These are phyloP conservation scores for Seladonia tumulorum DNA, from an alignment of 2,888 invertebrate species.

Conservation along the genomic window DNA sequence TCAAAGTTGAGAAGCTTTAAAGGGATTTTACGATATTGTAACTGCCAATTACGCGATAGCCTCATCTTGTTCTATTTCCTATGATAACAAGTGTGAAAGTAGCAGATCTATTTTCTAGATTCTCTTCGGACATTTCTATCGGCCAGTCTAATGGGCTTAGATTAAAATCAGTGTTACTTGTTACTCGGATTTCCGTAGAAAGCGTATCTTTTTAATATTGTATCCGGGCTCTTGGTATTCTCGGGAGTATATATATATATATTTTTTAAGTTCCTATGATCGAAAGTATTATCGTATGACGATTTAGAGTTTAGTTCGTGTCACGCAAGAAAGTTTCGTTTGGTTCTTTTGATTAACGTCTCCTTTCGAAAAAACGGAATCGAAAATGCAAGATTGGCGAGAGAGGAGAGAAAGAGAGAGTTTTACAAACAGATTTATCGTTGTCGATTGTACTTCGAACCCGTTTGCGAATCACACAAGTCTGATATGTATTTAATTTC, in stretches of 20 bases:
- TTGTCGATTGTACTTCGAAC: not conserved
- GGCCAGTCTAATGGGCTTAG: constrained; percentile 9
- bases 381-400: not conserved
- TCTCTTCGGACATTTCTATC: constrained; percentile 44
- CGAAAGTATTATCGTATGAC: constrained; percentile 46
- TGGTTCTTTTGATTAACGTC: not conserved
- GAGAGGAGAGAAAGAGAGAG: not conserved
- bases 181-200: constrained; percentile 46
- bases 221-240: constrained; percentile 20
- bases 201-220: constrained; percentile 38
- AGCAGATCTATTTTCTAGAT: constrained; percentile 58
- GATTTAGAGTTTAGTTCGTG: constrained; percentile 42
- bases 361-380: not conserved
- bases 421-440: not conserved
- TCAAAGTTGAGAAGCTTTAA: constrained; percentile 47
- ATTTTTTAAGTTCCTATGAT: constrained; percentile 56
- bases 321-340: constrained; percentile 6
- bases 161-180: constrained; percentile 52
- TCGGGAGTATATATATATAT: constrained; percentile 3
- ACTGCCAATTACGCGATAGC: constrained; percentile 54
- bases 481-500: constrained; percentile 34
- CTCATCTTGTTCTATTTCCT: constrained; percentile 37
- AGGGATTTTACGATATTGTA: constrained; percentile 28
- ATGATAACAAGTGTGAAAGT: constrained; percentile 48
- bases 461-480: not conserved